These are phyloP conservation scores for Rousettus madagascariensis DNA, from an alignment of 2,797 vertebrate species.

Conservation along the genomic window DNA sequence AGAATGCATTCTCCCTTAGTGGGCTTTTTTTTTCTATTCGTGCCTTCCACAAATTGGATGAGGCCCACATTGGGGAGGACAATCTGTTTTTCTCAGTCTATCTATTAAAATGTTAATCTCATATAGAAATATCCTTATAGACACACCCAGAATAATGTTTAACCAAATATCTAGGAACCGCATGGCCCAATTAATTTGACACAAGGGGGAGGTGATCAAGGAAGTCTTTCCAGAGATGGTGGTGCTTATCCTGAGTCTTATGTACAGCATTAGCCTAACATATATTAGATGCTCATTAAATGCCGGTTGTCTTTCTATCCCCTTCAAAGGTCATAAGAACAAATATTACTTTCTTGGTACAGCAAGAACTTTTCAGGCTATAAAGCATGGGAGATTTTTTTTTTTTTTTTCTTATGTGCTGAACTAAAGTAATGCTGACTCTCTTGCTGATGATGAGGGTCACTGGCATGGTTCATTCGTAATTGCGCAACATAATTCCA, in stretches of 20 bases:
- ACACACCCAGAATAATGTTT: background rate
- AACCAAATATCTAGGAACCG: background rate
- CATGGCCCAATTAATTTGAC: background rate
- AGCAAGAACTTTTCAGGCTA: slow-evolving; percentile 6
- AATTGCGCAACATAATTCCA: slow-evolving; percentile 50
- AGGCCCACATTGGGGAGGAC: background rate
- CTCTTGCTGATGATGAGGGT: background rate
- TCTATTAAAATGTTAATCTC: background rate
- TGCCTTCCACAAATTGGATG: background rate
- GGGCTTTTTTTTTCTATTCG: background rate
- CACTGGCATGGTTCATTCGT: slow-evolving; percentile 43
- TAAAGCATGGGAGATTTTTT: background rate
- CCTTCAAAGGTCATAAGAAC: slow-evolving; percentile 8
- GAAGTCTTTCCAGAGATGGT: background rate
- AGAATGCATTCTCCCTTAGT: background rate
- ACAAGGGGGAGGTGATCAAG: background rate
- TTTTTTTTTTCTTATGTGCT: background rate
- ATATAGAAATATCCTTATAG: background rate
- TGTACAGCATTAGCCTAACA: background rate
- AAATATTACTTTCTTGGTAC: background rate
- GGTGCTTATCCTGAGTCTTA: background rate
- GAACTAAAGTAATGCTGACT: slow-evolving; percentile 42
- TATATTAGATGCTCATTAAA: background rate
- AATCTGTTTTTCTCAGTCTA: background rate
- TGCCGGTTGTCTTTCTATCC: background rate